Percentiles rank a stretch among this genome's conserved stretches.
Conservation (phyloP, 2,888 invertebrate genomes). For the Drosophila stalkeri region DNA sequence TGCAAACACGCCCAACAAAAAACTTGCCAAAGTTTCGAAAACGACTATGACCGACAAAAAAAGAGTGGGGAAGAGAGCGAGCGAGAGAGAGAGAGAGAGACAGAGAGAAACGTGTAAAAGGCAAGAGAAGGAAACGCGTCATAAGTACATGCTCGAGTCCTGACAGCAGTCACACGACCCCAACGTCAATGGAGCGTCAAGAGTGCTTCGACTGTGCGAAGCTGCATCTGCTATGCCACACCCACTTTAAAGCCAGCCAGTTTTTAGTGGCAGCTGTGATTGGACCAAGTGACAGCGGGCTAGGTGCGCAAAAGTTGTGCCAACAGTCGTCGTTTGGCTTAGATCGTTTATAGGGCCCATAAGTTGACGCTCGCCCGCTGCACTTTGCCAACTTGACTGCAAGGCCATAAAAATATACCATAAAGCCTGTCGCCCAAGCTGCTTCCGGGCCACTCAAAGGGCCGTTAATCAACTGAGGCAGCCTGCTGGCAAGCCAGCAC, state of each 20-base stretch:
- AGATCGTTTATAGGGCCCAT: conserved; percentile 70
- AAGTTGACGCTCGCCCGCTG: conserved; percentile 58
- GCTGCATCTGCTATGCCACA: conserved; percentile 36
- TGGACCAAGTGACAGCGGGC: conserved; percentile 65
- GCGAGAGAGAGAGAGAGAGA: too few relatives aligned
- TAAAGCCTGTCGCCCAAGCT: conserved; percentile 48
- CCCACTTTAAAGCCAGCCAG: conserved; percentile 65
- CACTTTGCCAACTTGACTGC: conserved; percentile 64
- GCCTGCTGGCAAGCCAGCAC: conserved; percentile 41
- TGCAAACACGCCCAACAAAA: conserved; percentile 69
- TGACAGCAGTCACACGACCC: conserved; percentile 59
- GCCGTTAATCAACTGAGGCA: conserved; percentile 74
- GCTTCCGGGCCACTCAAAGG: conserved; percentile 39
- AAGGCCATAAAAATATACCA: conserved; percentile 72
- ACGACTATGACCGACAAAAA: conserved; percentile 55
- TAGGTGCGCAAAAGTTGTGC: conserved; percentile 61
- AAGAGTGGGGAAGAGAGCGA: background rate
- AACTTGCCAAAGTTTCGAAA: conserved; percentile 69
- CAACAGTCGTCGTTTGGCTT: conserved; percentile 34
- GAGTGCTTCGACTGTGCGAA: conserved; percentile 52
- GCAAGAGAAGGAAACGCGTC: conserved; percentile 23
- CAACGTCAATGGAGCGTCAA: conserved; percentile 69
- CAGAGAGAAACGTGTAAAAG: conserved; percentile 24
- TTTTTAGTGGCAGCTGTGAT: conserved; percentile 62
- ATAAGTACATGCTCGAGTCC: conserved; percentile 74